These are phyloP conservation scores for Eucera pruinosa DNA, from an alignment of 2,888 invertebrate species.

Conservation along the genomic window DNA sequence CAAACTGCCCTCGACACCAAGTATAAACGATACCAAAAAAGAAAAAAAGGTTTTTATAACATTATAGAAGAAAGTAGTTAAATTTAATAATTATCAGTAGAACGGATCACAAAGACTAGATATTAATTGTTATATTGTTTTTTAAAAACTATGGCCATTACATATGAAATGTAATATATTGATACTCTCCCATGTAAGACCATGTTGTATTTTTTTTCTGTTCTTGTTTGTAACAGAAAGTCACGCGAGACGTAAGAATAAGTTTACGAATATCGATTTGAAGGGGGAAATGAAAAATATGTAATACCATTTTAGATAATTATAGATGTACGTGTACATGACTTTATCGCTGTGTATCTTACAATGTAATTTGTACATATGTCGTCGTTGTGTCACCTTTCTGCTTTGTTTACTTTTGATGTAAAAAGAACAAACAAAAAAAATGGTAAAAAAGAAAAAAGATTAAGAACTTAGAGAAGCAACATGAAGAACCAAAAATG, in stretches of 20 bases:
- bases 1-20: slow-evolving; percentile 71
- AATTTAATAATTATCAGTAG: slow-evolving; percentile 68
- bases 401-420: slow-evolving; percentile 80
- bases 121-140: slow-evolving; percentile 72
- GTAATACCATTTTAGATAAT: slow-evolving; percentile 71
- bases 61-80: slow-evolving; percentile 65
- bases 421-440: slow-evolving; percentile 68
- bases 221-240: slow-evolving; percentile 63
- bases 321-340: slow-evolving; percentile 77
- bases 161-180: slow-evolving; percentile 69
- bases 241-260: slow-evolving; percentile 67
- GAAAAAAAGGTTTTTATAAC: slow-evolving; percentile 66
- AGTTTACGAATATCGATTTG: slow-evolving; percentile 69
- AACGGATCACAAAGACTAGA: slow-evolving; percentile 62
- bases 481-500: slow-evolving; percentile 71
- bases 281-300: slow-evolving; percentile 40
- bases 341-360: slow-evolving; percentile 80
- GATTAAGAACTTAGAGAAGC: slow-evolving; percentile 70
- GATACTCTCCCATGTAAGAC: slow-evolving; percentile 63
- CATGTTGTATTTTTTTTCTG: slow-evolving; percentile 64
- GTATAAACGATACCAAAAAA: slow-evolving; percentile 63
- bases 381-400: slow-evolving; percentile 77
- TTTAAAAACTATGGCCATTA: slow-evolving; percentile 65
- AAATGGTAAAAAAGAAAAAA: slow-evolving; percentile 60
- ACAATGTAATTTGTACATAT: slow-evolving; percentile 82